Evolutionary conservation across 2,113 vertebrate species (phyloP), one percentile per base, ranked within the genome.

Genomic region (Thalassoma bifasciatum): DNA sequence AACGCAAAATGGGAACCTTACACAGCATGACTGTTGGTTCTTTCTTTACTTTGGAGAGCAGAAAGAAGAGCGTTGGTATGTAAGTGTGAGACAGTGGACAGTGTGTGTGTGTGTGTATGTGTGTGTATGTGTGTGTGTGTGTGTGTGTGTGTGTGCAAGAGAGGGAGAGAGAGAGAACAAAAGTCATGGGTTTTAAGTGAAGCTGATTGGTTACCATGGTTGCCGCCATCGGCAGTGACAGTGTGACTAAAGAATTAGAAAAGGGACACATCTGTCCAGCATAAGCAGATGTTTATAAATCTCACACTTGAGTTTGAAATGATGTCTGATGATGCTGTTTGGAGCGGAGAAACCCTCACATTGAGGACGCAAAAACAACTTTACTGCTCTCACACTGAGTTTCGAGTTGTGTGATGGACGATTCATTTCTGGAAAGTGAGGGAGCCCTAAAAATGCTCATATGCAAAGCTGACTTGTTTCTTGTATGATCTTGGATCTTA

Each of bases 151-250:
- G 50, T 60, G 40, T 49, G 38, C 64, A 36, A 11, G 42, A 36
- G 8, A 63, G 17, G 63, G 52, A 67, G 30, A 65, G 58, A 56
- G 42, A 75, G 44, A 59, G 38, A 61, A 83, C 71, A 24, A 11
- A 2, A 76, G 71, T 75, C 61, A 82, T 73, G 82, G 77, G 22
- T 66, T 56, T 88, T 86, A 88, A 78, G 70, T 44, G 84, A 12
- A 77, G 78, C 87, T 66, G 80, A 91, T 88, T 80, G 75, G 79
- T 89, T 88, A 68, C 80, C 61, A 82, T 75, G 75, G 88, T 56
- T 80, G 72, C 80, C 58, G 80, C 75, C 81, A 79, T 87, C 59
- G 30, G 65, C 66, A 67, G 66, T 81, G 30, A 82, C 75, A 76
- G 82, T 79, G 78, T 82, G 75, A 88, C 84, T 54, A 87, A 88